These are phyloP conservation scores for Zaprionus taronus DNA, from an alignment of 1,140 invertebrate genomes.

Conservation along the genomic window DNA sequence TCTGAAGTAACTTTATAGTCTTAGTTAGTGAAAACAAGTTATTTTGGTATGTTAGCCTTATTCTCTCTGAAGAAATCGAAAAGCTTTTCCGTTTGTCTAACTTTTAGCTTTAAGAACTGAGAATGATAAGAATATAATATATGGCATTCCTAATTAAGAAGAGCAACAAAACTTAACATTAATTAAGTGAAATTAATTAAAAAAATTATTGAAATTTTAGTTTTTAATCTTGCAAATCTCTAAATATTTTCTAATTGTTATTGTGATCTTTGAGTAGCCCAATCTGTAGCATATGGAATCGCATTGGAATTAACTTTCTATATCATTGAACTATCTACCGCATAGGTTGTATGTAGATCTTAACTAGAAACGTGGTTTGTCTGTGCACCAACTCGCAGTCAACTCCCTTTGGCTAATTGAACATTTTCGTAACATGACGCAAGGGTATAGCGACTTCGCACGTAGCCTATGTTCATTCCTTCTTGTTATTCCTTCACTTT, in stretches of 20 bases:
- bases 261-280: neutral
- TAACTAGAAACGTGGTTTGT: neutral
- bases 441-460: neutral
- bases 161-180: neutral
- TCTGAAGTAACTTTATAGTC: neutral
- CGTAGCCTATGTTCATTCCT: neutral
- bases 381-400: no score
- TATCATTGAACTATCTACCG: no score
- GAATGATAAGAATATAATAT: neutral
- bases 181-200: neutral
- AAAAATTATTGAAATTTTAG: neutral
- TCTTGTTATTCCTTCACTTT: neutral
- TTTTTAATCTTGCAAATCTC: no score
- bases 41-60: neutral
- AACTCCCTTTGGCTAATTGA: neutral
- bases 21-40: neutral
- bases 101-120: neutral
- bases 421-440: neutral
- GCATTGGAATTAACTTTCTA: neutral
- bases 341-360: neutral
- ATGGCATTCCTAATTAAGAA: neutral
- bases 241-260: neutral
- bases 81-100: neutral
- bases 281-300: no score
- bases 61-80: neutral